Conservation (phyloP, 2,888 invertebrate genomes). For the Polymixis flavicincta region DNA sequence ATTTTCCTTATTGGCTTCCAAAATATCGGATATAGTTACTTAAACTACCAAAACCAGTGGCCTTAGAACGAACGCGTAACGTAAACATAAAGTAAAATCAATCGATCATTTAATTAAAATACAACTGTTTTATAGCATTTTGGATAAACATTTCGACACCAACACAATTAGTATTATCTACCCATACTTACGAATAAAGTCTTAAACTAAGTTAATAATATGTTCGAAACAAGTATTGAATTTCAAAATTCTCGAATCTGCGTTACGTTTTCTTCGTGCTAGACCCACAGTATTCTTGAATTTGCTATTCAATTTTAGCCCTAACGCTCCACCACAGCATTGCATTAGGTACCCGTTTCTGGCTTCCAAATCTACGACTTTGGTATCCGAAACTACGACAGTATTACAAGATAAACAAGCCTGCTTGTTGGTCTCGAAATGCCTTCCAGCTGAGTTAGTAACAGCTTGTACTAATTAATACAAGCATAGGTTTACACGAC, state of each 20-base stretch:
- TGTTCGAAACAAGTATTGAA: no score
- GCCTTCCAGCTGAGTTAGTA: conserved; percentile 26
- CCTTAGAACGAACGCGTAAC: not conserved
- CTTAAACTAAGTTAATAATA: not conserved
- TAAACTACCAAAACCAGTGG: not conserved
- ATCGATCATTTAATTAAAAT: not conserved
- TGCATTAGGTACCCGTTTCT: not conserved
- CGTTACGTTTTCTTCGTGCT: not conserved
- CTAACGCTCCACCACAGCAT: not conserved
- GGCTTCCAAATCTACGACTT: not conserved
- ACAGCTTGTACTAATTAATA: conserved; percentile 33
- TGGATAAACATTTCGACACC: not conserved
- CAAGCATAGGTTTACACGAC: conserved; percentile 30
- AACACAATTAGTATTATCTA: not conserved
- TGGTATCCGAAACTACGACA: conserved; percentile 5
- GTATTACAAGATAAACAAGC: conserved; percentile 25
- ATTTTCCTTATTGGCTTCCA: not conserved
- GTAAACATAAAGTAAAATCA: not conserved
- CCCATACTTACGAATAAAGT: not conserved
- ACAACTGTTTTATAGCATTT: not conserved
- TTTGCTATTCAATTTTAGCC: not conserved
- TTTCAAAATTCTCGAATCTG: not conserved
- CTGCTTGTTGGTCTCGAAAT: conserved; percentile 2
- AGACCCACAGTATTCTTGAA: not conserved
- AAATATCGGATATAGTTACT: not conserved